Conservation (phyloP, 2,113 vertebrate species). For the Cairina moschata region DNA sequence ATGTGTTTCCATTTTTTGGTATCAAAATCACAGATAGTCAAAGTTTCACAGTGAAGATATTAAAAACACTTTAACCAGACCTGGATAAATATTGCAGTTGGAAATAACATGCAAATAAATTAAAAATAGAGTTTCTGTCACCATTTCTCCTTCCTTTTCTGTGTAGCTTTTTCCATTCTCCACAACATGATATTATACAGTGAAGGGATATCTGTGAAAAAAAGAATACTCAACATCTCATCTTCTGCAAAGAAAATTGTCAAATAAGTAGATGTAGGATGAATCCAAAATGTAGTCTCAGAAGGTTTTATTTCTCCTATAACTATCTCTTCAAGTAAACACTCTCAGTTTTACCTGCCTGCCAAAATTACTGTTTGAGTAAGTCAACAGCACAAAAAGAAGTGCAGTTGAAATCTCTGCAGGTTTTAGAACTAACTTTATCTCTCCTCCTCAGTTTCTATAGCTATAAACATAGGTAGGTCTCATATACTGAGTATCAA, state of each 20-base stretch:
- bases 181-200: neutral
- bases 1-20: neutral
- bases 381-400: neutral
- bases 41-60: neutral
- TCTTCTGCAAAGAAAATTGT: neutral
- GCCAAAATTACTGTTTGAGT: neutral
- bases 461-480: neutral
- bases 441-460: neutral
- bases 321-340: neutral
- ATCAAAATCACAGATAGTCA: neutral
- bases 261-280: neutral
- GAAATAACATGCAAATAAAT: neutral
- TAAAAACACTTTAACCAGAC: neutral
- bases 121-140: neutral
- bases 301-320: neutral
- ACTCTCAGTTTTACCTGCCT: neutral
- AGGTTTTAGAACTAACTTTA: neutral
- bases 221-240: neutral
- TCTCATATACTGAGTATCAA: neutral
- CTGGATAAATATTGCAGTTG: neutral
- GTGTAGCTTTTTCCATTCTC: neutral
- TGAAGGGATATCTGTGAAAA: neutral
- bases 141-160: neutral
- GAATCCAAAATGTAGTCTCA: neutral
- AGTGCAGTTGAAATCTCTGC: neutral